These are phyloP conservation scores for Uria aalge DNA, from an alignment of 2,113 vertebrate genomes.

Conservation along the genomic window DNA sequence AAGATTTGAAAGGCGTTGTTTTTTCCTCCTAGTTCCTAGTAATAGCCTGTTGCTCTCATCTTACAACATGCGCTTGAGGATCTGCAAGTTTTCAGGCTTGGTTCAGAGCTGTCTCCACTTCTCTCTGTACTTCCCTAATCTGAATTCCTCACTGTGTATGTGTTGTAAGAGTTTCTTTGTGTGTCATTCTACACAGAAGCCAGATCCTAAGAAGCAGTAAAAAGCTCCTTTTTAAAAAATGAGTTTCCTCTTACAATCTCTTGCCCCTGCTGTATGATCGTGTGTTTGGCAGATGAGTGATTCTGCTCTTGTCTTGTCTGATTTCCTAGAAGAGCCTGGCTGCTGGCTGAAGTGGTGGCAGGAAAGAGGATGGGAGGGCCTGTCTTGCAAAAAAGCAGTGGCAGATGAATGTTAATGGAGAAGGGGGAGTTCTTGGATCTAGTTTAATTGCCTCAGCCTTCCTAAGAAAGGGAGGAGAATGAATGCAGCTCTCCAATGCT, in stretches of 20 bases:
- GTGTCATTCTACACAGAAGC: slow-evolving; percentile 47
- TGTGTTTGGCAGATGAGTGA: not conserved
- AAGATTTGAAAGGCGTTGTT: not conserved
- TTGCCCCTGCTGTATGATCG: not conserved
- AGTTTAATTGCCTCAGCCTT: not conserved
- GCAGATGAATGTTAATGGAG: not conserved
- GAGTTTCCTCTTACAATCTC: slow-evolving; percentile 1
- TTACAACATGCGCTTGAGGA: not conserved
- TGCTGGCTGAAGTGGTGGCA: not conserved
- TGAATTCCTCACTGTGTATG: not conserved
- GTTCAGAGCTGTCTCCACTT: not conserved
- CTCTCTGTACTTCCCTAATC: slow-evolving; percentile 11
- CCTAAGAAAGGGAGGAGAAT: slow-evolving; percentile 16
- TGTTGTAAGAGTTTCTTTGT: slow-evolving; percentile 43
- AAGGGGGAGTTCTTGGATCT: slow-evolving; percentile 23
- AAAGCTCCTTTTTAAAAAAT: not conserved
- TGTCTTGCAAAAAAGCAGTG: not conserved
- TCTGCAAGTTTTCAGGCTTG: slow-evolving; percentile 1
- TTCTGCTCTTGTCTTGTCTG: slow-evolving; percentile 18
- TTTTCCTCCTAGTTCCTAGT: not conserved
- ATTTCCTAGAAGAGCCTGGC: slow-evolving; percentile 56
- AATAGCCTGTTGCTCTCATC: not conserved
- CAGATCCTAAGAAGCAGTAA: slow-evolving; percentile 33
- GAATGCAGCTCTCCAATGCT: not conserved
- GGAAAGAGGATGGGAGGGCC: not conserved